Conservation (phyloP, 2,888 invertebrate genomes). For the Drosophila aldrichi region DNA sequence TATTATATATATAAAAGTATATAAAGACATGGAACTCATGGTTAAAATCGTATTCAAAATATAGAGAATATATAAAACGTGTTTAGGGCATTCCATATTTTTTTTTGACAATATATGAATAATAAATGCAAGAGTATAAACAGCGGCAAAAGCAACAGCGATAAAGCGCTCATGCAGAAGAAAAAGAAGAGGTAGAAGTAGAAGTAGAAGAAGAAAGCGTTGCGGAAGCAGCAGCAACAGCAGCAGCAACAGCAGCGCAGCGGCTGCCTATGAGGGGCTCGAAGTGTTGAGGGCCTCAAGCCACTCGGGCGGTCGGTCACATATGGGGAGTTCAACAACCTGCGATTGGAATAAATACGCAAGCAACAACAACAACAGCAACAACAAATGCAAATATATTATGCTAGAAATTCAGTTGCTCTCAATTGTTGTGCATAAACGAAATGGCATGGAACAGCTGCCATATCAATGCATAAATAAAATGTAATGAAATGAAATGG, state of each 20-base stretch:
- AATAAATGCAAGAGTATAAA: constrained; percentile 11
- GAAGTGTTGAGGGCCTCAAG: constrained; percentile 60
- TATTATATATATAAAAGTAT: too few relatives aligned
- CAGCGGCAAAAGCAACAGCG: constrained; percentile 24
- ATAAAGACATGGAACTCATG: background rate
- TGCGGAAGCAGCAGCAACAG: constrained; percentile 54
- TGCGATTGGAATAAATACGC: constrained; percentile 60
- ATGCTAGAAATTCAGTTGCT: constrained; percentile 34
- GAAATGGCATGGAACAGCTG: constrained; percentile 4
- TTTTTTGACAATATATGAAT: background rate
- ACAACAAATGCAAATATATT: constrained; percentile 32
- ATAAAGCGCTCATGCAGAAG: constrained; percentile 39
- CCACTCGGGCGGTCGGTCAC: constrained; percentile 78
- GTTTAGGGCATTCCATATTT: background rate
- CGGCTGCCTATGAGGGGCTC: constrained; percentile 44
- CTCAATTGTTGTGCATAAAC: constrained; percentile 42
- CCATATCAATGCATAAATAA: constrained; percentile 25
- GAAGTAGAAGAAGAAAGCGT: constrained; percentile 33
- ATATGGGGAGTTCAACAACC: constrained; percentile 72
- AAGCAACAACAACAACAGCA: constrained; percentile 4
- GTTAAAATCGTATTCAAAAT: background rate
- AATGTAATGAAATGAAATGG: background rate
- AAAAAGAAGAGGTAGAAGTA: constrained; percentile 16
- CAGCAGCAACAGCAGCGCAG: background rate
- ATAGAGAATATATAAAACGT: background rate